Evolutionary conservation across 2,888 invertebrate genomes (phyloP).

Genomic region (Leptodirus hochenwartii): DNA sequence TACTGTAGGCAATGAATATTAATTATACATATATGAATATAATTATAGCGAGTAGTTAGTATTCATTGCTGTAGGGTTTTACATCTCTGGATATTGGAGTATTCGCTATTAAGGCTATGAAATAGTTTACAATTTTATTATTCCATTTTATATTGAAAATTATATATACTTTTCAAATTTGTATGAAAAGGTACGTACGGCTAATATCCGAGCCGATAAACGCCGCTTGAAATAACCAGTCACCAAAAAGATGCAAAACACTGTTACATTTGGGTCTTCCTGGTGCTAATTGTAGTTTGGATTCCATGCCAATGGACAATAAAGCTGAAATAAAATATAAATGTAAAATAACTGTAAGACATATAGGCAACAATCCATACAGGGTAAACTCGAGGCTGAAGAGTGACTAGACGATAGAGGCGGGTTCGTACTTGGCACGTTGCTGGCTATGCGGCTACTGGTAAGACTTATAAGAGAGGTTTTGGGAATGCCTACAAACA

Average conservation of each 20-base stretch:
- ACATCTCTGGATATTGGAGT: no score
- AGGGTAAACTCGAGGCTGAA: conserved; percentile 44
- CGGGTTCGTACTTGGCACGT: conserved; percentile 40
- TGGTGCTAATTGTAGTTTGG: conserved; percentile 40
- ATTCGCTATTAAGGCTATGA: no score
- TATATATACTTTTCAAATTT: no score
- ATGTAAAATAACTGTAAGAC: conserved; percentile 1
- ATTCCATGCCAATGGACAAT: conserved; percentile 32
- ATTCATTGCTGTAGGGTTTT: no score
- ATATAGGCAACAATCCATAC: conserved; percentile 26
- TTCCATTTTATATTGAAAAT: no score
- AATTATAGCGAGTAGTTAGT: no score
- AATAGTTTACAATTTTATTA: no score
- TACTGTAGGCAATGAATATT: no score
- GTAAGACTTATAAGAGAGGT: conserved; percentile 63
- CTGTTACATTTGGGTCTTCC: conserved; percentile 85
- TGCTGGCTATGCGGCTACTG: conserved; percentile 49
- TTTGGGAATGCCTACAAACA: conserved; percentile 53
- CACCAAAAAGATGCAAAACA: conserved; percentile 85
- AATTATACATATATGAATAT: no score
- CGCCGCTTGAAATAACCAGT: conserved; percentile 93
- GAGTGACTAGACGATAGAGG: conserved; percentile 55
- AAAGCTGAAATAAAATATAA: no score
- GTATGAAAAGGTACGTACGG: no score
- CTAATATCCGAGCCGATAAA: conserved; percentile 75